A percentile compares a stretch with the other conserved stretches of the same genome.
phyloP scores from a whole-genome alignment of 2,888 invertebrate genomes.

The Scaptomyza tumidula region DNA sequence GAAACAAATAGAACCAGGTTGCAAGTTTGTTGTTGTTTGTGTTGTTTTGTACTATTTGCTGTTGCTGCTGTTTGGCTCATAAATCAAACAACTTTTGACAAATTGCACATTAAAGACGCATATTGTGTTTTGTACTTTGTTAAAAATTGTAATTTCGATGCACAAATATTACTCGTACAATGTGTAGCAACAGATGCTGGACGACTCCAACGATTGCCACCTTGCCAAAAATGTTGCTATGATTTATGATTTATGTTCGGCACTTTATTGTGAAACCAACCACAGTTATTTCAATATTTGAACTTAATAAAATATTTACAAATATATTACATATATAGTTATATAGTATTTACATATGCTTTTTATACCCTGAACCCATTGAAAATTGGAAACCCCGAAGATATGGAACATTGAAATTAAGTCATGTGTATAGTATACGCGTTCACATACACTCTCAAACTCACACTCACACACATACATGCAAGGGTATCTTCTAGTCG shows the following conservation, averaged over 20 bases:
- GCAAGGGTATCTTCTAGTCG: too few species aligned
- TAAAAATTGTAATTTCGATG: constrained; percentile 42
- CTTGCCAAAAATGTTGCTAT: background rate
- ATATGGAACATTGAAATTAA: too few species aligned
- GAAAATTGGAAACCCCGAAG: too few species aligned
- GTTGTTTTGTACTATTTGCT: constrained; percentile 30
- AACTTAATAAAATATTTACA: background rate
- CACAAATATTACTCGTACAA: constrained; percentile 23
- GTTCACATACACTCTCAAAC: too few species aligned
- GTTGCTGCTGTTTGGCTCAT: constrained; percentile 47
- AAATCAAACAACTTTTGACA: constrained; percentile 77
- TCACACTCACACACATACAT: too few species aligned
- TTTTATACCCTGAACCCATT: background rate
- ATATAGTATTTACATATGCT: background rate
- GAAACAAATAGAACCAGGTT: constrained; percentile 20
- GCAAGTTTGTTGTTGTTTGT: constrained; percentile 33
- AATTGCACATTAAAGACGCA: constrained; percentile 74
- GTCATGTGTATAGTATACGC: too few species aligned
- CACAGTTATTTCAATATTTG: constrained; percentile 8
- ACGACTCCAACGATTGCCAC: constrained; percentile 23
- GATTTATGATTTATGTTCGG: constrained; percentile 10
- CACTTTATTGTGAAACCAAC: constrained; percentile 1
- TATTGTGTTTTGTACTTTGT: constrained; percentile 34
- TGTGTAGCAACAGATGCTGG: constrained; percentile 27
- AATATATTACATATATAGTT: background rate